Evolutionary conservation across 2,797 vertebrate genomes (phyloP), one percentile per base, ranked within the genome.

Genomic region (Crax fasciolata): DNA sequence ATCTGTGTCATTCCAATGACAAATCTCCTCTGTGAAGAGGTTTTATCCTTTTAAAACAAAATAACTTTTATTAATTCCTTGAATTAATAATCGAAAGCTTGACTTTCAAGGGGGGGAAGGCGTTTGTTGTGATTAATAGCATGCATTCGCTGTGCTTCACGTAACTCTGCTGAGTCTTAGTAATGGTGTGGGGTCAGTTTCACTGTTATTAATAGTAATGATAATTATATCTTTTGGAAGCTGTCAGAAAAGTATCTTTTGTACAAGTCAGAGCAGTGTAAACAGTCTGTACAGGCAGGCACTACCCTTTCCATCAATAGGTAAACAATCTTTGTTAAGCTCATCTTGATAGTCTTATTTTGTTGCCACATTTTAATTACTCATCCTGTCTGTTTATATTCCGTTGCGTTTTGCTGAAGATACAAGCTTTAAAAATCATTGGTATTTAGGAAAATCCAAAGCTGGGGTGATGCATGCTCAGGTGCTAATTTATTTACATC

Each of bases 401-500:
- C 89, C n/a, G 10, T 96, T 95, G 85, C 87, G 24, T 96, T 97
- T 96, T 97, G 93, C 95, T 96, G 95, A 93, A 96, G 96, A 97
- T 97, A 97, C 79, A 96, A 91, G 94, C 93, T 95, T 95, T 96
- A 97, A 97, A 97, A 98, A 96, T 93, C 94, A 92, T 84, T 97
- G 93, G 92, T 97, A 97, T 98, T 98, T 97, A 97, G 92, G 97
- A 97, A 97, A 97, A 98, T 78, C 96, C 97, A 97, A 97, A 98
- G 96, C 97, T 93, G 83, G 98, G 97, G 98, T 98, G 97, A 98
- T 93, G 97, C 97, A 97, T 96, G 98, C 98, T 99, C 99, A 99
- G 99, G 99, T 99, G 98, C 98, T 99, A 99, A 99, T 99, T 98
- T 99, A 99, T 99, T 99, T 99, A 99, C 99, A 98, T 98, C 98